Evolutionary conservation across 2,797 vertebrate genomes (phyloP).

Genomic region (Toxotes lorentzi): DNA sequence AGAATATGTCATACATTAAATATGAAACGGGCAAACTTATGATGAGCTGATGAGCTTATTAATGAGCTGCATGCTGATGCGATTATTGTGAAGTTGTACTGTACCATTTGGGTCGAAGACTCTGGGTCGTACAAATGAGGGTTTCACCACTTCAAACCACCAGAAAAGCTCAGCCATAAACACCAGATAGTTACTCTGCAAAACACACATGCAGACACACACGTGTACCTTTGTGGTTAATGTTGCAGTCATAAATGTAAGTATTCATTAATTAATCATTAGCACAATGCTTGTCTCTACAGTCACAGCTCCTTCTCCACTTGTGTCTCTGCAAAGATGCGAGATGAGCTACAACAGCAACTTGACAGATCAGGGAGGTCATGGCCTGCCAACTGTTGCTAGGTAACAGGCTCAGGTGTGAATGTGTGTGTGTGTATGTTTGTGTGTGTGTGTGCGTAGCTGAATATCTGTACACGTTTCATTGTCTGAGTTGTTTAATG

Average conservation of each 20-base stretch:
- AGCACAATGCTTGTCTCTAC: background rate
- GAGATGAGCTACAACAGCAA: slow-evolving; percentile 20
- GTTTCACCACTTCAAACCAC: slow-evolving; percentile 99
- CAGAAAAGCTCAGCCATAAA: slow-evolving; percentile 99
- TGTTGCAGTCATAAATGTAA: background rate
- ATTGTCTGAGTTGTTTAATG: slow-evolving; percentile 43
- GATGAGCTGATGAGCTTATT: background rate
- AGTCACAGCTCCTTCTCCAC: background rate
- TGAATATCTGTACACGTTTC: slow-evolving; percentile 25
- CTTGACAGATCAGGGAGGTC: slow-evolving; percentile 61
- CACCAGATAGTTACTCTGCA: slow-evolving; percentile 97
- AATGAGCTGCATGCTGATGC: background rate
- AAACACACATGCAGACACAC: slow-evolving; percentile 50
- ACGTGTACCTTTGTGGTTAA: slow-evolving; percentile 43
- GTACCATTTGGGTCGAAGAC: slow-evolving; percentile 85
- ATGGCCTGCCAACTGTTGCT: slow-evolving; percentile 66
- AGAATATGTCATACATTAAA: background rate
- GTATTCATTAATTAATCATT: slow-evolving; percentile 2
- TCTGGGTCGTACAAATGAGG: slow-evolving; percentile 94
- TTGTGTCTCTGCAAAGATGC: slow-evolving; percentile 24
- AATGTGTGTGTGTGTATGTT: slow-evolving; percentile 15
- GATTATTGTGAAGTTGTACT: background rate
- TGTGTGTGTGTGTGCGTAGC: slow-evolving; percentile 8
- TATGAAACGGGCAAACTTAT: too few species aligned
- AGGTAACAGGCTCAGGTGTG: slow-evolving; percentile 63